A percentile compares a stretch with the other conserved stretches of the same genome.
Evolutionary conservation across 2,113 vertebrate species (phyloP).

Genomic region (Tachysurus fulvidraco): DNA sequence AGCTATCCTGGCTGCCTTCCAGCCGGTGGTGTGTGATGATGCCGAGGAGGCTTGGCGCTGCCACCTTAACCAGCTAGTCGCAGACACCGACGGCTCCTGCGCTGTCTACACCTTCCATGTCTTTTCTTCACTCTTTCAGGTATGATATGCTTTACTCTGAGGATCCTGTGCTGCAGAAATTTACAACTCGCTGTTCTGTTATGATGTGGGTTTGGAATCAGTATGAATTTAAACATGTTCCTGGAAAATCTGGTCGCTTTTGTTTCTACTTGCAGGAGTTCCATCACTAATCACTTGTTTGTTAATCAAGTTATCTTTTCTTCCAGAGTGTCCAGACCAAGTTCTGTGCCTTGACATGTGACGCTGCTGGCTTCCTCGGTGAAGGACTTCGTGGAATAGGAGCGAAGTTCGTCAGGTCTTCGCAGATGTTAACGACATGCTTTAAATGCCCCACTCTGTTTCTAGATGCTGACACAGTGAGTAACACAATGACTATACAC

Average conservation of each 20-base stretch:
- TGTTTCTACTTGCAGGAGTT: background rate
- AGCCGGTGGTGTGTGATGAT: conserved; percentile 89
- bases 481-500: conserved; percentile 48
- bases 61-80: conserved; percentile 94
- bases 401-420: conserved; percentile 92
- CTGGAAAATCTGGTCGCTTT: background rate
- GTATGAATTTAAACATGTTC: background rate
- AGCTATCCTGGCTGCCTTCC: conserved; percentile 93
- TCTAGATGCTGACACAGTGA: conserved; percentile 96
- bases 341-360: conserved; percentile 94
- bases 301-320: conserved; percentile 50
- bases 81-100: conserved; percentile 91
- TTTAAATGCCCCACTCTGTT: conserved; percentile 96
- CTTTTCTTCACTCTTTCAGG: conserved; percentile 98
- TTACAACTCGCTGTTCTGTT: background rate
- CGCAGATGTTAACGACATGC: conserved; percentile 92
- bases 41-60: conserved; percentile 88
- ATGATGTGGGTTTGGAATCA: background rate
- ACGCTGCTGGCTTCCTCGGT: conserved; percentile 92
- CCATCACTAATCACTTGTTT: conserved; percentile 21
- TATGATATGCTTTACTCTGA: conserved; percentile 71
- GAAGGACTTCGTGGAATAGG: conserved; percentile 94
- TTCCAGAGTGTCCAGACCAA: conserved; percentile 93
- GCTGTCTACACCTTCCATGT: conserved; percentile 98
- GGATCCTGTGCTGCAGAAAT: conserved; percentile 58